phyloP scores from a whole-genome alignment of 2,797 vertebrate species.

The Chlorospingus semifuscus region DNA sequence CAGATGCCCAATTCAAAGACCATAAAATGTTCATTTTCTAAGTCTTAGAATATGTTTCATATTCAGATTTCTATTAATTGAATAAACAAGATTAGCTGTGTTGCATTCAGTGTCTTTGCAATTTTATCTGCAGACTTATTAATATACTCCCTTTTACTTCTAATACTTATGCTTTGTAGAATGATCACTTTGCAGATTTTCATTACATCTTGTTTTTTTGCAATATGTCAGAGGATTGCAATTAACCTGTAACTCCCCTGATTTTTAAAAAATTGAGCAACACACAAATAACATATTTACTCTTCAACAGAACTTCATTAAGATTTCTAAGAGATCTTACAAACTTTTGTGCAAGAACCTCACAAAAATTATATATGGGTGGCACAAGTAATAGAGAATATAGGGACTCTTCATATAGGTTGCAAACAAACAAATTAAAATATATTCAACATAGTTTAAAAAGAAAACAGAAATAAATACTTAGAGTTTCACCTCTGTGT shows the following conservation, averaged over 20 bases:
- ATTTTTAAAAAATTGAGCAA: background rate
- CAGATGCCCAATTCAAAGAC: background rate
- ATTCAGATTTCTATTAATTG: background rate
- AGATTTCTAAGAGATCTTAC: background rate
- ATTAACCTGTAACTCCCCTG: background rate
- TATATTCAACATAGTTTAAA: background rate
- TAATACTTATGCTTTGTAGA: background rate
- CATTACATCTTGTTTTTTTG: background rate
- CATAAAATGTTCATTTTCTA: constrained; percentile 2
- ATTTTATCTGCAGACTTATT: background rate
- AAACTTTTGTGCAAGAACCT: background rate
- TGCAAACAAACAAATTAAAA: background rate
- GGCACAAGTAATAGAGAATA: background rate
- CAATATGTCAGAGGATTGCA: background rate
- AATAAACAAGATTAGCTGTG: background rate
- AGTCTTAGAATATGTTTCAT: background rate
- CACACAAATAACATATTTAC: background rate
- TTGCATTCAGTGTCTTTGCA: background rate
- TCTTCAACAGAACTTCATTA: background rate
- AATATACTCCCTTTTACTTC: background rate
- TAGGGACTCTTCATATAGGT: rapidly evolving
- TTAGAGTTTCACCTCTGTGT: rapidly evolving
- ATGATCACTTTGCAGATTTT: background rate
- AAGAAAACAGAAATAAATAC: background rate
- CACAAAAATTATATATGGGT: background rate